Percentiles rank a stretch among this genome's conserved stretches.
phyloP scores from a whole-genome alignment of 1,140 invertebrate genomes.

The Conus ventricosus region DNA sequence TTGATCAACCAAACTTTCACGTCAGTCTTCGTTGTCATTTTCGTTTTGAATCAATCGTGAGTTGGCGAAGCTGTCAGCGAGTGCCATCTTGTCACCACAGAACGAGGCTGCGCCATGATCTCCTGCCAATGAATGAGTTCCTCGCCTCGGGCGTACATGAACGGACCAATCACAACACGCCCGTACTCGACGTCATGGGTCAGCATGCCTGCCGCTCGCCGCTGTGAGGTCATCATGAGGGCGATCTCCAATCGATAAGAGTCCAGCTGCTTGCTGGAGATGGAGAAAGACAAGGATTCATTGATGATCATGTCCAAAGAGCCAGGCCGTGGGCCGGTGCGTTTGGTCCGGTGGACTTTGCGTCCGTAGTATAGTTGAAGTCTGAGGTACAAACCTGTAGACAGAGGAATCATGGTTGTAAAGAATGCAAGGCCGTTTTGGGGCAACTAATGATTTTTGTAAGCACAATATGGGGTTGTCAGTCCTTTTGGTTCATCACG shows the following conservation, averaged over 20 bases:
- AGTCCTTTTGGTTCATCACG: too few species aligned
- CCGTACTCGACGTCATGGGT: slow-evolving; percentile 65
- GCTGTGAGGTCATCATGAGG: slow-evolving; percentile 52
- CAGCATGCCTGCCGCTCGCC: slow-evolving; percentile 9
- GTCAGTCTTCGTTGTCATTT: neutral
- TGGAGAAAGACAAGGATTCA: slow-evolving; percentile 70
- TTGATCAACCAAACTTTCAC: too few species aligned
- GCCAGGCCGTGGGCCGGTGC: slow-evolving; percentile 54
- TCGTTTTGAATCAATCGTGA: slow-evolving; percentile 1
- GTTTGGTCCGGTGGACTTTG: slow-evolving; percentile 69
- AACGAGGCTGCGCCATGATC: slow-evolving; percentile 66
- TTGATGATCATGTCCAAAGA: slow-evolving; percentile 64
- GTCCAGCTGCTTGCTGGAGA: slow-evolving; percentile 65
- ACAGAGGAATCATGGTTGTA: neutral
- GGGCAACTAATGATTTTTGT: neutral
- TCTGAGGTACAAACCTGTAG: slow-evolving; percentile 66
- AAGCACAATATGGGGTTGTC: neutral
- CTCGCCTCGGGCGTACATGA: slow-evolving; percentile 72
- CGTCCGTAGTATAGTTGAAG: slow-evolving; percentile 68
- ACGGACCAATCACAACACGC: slow-evolving; percentile 67
- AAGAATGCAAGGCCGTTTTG: neutral
- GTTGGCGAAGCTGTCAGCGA: slow-evolving; percentile 34
- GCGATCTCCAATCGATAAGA: slow-evolving; percentile 65
- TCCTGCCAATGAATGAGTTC: slow-evolving; percentile 74
- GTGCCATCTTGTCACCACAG: slow-evolving; percentile 61